phyloP scores from a whole-genome alignment of 1,140 invertebrate species.

The Drosophila sp. region DNA sequence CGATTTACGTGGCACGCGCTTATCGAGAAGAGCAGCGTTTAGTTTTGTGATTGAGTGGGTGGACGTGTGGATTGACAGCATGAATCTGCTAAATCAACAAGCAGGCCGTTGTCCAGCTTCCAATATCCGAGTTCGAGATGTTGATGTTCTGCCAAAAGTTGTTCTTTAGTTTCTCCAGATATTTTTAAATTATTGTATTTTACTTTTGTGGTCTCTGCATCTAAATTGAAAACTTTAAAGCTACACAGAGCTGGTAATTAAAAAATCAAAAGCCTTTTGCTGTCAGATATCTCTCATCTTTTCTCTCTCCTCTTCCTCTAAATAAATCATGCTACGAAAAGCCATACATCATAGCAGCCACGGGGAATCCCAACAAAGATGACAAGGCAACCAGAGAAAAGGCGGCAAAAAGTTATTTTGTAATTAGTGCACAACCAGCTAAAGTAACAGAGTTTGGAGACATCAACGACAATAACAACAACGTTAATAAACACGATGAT shows the following conservation, averaged over 20 bases:
- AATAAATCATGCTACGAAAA: conserved; percentile 66
- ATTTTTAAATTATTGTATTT: conserved; percentile 10
- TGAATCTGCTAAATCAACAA: conserved; percentile 82
- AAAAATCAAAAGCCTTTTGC: conserved; percentile 67
- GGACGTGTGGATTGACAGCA: conserved; percentile 83
- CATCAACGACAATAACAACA: conserved; percentile 35
- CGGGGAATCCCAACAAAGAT: conserved; percentile 73
- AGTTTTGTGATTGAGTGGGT: conserved; percentile 82
- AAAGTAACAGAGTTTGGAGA: conserved; percentile 35
- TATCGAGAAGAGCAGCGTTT: conserved; percentile 73
- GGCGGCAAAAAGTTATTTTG: conserved; percentile 77
- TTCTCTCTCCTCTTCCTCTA: background rate
- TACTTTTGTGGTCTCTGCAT: background rate
- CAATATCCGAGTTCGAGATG: background rate
- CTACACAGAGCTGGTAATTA: conserved; percentile 60
- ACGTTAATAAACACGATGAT: conserved; percentile 44
- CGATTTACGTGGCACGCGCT: conserved; percentile 70
- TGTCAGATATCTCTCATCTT: conserved; percentile 49
- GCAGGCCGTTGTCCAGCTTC: conserved; percentile 31
- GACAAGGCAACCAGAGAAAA: conserved; percentile 50
- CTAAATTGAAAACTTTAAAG: conserved; percentile 52
- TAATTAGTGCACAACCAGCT: conserved; percentile 71
- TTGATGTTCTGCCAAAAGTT: background rate
- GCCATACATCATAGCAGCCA: conserved; percentile 76
- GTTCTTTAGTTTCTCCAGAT: background rate